phyloP scores from a whole-genome alignment of 2,113 vertebrate species.

The Lagopus muta region DNA sequence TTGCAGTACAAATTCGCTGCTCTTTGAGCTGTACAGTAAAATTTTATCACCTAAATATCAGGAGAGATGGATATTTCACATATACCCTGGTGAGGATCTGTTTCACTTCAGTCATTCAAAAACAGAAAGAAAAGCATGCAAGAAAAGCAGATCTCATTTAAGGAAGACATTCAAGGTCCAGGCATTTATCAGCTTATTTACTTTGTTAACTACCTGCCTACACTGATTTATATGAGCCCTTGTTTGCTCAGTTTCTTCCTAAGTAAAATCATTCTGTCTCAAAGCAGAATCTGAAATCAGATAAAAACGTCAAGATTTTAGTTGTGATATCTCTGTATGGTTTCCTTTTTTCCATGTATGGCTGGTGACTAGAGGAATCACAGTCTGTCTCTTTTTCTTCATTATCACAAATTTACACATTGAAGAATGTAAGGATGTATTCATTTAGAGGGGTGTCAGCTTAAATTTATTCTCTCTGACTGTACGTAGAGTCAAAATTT shows the following conservation, averaged over 20 bases:
- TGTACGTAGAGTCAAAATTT: not conserved
- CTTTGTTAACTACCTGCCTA: not conserved
- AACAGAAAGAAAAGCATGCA: not conserved
- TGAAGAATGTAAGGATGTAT: not conserved
- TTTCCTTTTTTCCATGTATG: not conserved
- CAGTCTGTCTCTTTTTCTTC: not conserved
- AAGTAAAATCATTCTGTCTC: not conserved
- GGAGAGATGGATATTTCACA: not conserved
- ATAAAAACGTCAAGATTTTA: not conserved
- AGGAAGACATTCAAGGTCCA: not conserved
- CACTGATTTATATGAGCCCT: not conserved
- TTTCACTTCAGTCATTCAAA: not conserved
- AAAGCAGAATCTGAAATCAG: not conserved
- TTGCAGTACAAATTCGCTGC: not conserved
- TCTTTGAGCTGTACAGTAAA: not conserved
- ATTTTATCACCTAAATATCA: not conserved
- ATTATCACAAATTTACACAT: not conserved
- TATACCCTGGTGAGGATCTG: not conserved
- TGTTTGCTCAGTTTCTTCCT: slow-evolving; percentile 48
- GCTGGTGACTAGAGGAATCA: not conserved
- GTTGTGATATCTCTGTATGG: not conserved
- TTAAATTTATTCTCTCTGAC: not conserved
- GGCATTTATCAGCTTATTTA: not conserved
- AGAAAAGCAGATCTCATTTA: not conserved
- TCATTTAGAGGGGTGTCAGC: not conserved